Percentiles rank a stretch among this genome's conserved stretches.
Evolutionary conservation across 2,888 invertebrate species (phyloP).

Genomic region (Papilio protenor): DNA sequence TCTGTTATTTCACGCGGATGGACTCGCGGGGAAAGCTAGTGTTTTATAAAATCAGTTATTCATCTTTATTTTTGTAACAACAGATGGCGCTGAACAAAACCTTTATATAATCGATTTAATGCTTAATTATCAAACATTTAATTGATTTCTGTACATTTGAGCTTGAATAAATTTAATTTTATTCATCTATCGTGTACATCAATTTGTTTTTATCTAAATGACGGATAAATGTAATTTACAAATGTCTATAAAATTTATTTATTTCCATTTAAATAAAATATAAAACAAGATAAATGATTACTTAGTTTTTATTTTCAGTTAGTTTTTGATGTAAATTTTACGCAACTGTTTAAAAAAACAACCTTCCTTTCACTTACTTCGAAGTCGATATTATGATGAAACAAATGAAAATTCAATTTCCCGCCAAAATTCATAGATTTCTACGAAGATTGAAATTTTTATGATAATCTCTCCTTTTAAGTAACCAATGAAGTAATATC

Average conservation of each 20-base stretch:
- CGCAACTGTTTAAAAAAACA: slow-evolving; percentile 25
- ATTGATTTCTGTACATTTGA: neutral
- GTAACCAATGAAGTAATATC: slow-evolving; percentile 5
- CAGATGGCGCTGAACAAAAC: too few relatives aligned
- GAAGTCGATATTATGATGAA: slow-evolving; percentile 10
- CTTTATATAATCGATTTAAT: too few relatives aligned
- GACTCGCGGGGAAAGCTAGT: too few relatives aligned
- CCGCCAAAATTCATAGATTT: slow-evolving; percentile 18
- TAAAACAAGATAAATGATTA: slow-evolving; percentile 1
- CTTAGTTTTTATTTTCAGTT: slow-evolving; percentile 12
- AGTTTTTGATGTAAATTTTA: slow-evolving; percentile 14
- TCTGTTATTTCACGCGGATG: too few relatives aligned
- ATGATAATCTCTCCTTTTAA: slow-evolving; percentile 16
- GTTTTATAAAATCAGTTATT: too few relatives aligned
- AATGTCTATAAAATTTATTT: slow-evolving; percentile 1
- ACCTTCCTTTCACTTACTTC: slow-evolving; percentile 19
- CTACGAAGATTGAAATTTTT: neutral
- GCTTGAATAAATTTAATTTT: neutral
- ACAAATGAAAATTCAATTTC: slow-evolving; percentile 10
- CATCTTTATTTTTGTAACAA: too few relatives aligned
- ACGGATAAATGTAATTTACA: neutral
- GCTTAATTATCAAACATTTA: too few relatives aligned
- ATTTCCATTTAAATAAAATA: neutral
- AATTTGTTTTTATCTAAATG: neutral
- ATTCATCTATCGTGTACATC: neutral